Percentiles rank a stretch among this genome's conserved stretches.
These are phyloP conservation scores for Hyperoplus lanceolatus DNA, from an alignment of 2,797 vertebrate genomes.

Conservation along the genomic window DNA sequence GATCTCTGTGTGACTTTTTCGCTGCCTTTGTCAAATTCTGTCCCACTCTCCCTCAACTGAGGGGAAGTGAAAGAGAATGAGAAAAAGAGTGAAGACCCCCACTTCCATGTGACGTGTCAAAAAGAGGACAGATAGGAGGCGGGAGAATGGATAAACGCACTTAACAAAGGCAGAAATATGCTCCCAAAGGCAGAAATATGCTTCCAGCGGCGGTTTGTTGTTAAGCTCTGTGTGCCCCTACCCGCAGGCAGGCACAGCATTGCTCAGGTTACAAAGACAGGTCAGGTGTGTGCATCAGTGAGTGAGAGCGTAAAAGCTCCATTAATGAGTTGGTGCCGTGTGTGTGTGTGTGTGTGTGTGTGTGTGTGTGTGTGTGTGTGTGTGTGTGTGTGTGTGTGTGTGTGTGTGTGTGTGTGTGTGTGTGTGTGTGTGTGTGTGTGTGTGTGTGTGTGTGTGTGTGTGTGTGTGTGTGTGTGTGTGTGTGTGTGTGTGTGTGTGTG, in stretches of 20 bases:
- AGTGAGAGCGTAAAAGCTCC: constrained; percentile 56
- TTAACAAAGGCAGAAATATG: constrained; percentile 80
- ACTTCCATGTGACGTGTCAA: constrained; percentile 58
- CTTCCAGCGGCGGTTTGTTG: constrained; percentile 71
- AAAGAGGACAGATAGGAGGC: constrained; percentile 37
- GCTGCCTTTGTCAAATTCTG: constrained; percentile 36
- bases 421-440: constrained; percentile 47
- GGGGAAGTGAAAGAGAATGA: not conserved
- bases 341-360: constrained; percentile 56
- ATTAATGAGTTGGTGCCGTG: constrained; percentile 66
- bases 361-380: constrained; percentile 56
- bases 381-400: constrained; percentile 47
- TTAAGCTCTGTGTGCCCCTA: constrained; percentile 77
- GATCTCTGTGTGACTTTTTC: constrained; percentile 38
- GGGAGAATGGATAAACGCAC: constrained; percentile 65
- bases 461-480: constrained; percentile 47
- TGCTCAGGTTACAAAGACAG: constrained; percentile 81
- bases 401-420: constrained; percentile 56
- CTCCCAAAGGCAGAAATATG: constrained; percentile 74
- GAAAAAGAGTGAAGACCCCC: constrained; percentile 36
- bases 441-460: constrained; percentile 56
- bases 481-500: constrained; percentile 56
- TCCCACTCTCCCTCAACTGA: constrained; percentile 19
- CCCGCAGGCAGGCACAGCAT: constrained; percentile 70
- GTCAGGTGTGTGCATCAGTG: constrained; percentile 70